phyloP scores from a whole-genome alignment of 2,113 vertebrate genomes.

The Turnix velox region DNA sequence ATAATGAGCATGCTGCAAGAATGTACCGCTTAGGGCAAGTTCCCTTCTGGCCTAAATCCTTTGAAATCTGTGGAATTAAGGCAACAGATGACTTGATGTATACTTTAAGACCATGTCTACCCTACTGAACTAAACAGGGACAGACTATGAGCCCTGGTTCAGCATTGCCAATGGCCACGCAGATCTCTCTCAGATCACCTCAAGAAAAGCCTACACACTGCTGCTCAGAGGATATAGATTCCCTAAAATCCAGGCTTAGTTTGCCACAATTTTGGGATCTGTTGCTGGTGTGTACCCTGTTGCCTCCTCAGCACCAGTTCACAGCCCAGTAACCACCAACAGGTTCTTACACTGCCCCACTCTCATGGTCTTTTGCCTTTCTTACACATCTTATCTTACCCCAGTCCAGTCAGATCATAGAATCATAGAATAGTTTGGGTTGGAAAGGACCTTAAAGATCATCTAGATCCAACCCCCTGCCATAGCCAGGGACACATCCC shows the following conservation, averaged over 20 bases:
- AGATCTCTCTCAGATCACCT: neutral
- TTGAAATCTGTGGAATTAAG: constrained; percentile 52
- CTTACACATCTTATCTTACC: neutral
- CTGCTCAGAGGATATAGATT: neutral
- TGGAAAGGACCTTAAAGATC: too few species aligned
- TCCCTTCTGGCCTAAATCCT: constrained; percentile 47
- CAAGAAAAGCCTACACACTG: neutral
- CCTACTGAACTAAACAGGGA: neutral
- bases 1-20: constrained; percentile 54
- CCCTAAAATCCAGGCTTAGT: neutral
- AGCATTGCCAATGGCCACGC: neutral
- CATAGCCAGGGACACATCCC: too few species aligned
- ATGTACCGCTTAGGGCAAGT: constrained; percentile 43
- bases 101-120: neutral
- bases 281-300: neutral
- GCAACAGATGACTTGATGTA: constrained; percentile 25
- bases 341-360: neutral
- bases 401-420: neutral
- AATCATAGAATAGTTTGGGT: too few species aligned
- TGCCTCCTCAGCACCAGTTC: neutral
- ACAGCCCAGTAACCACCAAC: accelerated
- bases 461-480: too few species aligned
- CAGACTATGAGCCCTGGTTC: neutral
- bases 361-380: neutral
- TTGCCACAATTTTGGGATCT: accelerated